Percentiles rank a stretch among this genome's conserved stretches.
Evolutionary conservation across 2,113 vertebrate genomes (phyloP).

Genomic region (Plecturocebus donacophilus): DNA sequence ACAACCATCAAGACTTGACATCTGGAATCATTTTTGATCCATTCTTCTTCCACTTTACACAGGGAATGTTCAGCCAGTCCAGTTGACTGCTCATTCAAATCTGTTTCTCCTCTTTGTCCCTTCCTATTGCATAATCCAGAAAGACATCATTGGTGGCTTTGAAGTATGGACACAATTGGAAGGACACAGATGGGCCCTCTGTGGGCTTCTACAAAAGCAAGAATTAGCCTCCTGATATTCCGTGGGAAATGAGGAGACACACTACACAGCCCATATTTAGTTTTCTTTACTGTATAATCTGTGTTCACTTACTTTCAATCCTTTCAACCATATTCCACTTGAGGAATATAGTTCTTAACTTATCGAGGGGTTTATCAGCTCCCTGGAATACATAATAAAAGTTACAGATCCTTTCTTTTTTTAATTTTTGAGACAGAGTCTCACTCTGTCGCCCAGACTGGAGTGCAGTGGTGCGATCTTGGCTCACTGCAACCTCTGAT

Average conservation of each 20-base stretch:
- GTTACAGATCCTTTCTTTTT: neutral
- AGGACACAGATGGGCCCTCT: neutral
- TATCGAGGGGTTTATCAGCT: neutral
- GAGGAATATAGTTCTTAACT: neutral
- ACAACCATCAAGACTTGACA: neutral
- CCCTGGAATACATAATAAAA: neutral
- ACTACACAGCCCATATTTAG: neutral
- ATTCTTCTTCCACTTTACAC: neutral
- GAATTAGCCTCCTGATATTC: neutral
- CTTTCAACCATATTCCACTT: neutral
- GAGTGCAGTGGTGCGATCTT: too few species aligned
- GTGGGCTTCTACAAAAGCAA: neutral
- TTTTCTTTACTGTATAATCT: neutral
- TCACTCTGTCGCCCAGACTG: too few species aligned
- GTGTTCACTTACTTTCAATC: neutral
- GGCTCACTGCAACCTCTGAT: too few species aligned
- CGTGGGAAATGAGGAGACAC: neutral
- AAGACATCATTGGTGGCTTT: neutral
- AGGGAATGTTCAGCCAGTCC: neutral
- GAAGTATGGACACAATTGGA: neutral
- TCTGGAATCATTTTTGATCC: neutral
- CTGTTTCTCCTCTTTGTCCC: neutral
- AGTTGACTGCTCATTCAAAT: neutral
- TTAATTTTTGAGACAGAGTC: too few species aligned
- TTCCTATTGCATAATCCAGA: neutral